Evolutionary conservation across 2,797 vertebrate genomes (phyloP), one percentile per base, ranked within the genome.

Genomic region (Limosa lapponica): DNA sequence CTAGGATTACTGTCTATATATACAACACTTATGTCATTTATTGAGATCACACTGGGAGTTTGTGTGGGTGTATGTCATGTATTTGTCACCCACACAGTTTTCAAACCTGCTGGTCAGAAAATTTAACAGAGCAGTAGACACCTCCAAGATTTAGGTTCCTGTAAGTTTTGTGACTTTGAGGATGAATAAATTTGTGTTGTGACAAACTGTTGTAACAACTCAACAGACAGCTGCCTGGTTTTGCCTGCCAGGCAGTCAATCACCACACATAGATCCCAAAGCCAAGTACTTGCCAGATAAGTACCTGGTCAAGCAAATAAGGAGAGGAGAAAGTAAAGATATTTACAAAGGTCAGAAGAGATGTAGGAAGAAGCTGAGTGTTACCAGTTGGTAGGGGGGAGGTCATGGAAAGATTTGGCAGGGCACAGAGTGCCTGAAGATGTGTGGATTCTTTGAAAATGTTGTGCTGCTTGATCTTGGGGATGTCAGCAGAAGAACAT

Each of bases 91-190:
- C 67, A 95, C 92, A 30, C 9, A 15, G 13, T 84, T 85, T 93
- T 89, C 81, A 69, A 91, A 85, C 54, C 59, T 89, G 87, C 83
- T 94, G 95, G 95, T 82, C 93, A 94, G 74, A 93, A 94, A 82
- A 85, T 64, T 49, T 89, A 67, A 80, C 52, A 87, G 78, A 87
- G 65, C 71, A 41, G 57, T 30, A 95, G 82, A 82, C 16, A 84
- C 28, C 48, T 77, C 71, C 48, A 67, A 70, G 52, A 67, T 59
- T 48, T 44, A 90, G 67, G 58, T 52, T 79, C 70, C 51, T 90
- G 17, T 72, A 73, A 61, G 28, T 58, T 77, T 77, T 71, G 67
- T 67, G 67, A 74, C 52, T 89, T 36, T 36, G 51, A 94, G 22
- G 59, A 89, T 73, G 37, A 25, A 39, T 82, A 92, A 73, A 92